Conservation (phyloP, 2,113 vertebrate species). For the Megaceryle maxima region DNA sequence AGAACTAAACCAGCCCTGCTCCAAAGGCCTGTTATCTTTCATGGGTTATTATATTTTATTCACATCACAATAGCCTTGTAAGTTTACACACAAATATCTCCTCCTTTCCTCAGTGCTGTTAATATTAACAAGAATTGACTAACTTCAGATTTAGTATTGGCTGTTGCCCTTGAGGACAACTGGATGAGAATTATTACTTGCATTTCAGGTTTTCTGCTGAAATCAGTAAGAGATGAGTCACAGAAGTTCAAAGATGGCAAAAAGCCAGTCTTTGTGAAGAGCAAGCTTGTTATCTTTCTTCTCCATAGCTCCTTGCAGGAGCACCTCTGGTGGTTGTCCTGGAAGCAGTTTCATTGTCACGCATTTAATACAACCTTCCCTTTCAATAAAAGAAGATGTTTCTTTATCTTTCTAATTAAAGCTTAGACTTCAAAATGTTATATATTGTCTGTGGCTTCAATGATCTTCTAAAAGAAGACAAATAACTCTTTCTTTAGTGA, state of each 20-base stretch:
- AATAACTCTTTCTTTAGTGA: constrained; percentile 35
- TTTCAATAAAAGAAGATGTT: constrained; percentile 63
- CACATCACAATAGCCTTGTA: not conserved
- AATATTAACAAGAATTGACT: not conserved
- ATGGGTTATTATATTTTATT: not conserved
- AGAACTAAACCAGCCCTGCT: not conserved
- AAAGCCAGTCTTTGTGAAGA: constrained; percentile 30
- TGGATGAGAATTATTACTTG: constrained; percentile 20
- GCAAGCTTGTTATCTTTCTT: constrained; percentile 68
- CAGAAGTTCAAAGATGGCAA: constrained; percentile 39
- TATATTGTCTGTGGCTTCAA: constrained; percentile 29
- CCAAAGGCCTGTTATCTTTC: not conserved
- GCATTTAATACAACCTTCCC: constrained; percentile 47
- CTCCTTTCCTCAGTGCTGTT: not conserved
- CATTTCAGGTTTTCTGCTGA: constrained; percentile 17
- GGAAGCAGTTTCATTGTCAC: constrained; percentile 68
- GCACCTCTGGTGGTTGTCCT: constrained; percentile 49
- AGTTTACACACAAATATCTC: not conserved
- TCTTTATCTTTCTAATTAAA: constrained; percentile 76
- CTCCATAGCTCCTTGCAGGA: constrained; percentile 46
- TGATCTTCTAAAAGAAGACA: constrained; percentile 41
- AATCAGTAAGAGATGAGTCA: constrained; percentile 23
- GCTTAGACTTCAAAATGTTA: constrained; percentile 52
- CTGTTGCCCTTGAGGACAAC: not conserved
- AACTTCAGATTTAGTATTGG: not conserved